These are phyloP conservation scores for Orchesella cincta DNA, from an alignment of 1,140 invertebrate species.

Conservation along the genomic window DNA sequence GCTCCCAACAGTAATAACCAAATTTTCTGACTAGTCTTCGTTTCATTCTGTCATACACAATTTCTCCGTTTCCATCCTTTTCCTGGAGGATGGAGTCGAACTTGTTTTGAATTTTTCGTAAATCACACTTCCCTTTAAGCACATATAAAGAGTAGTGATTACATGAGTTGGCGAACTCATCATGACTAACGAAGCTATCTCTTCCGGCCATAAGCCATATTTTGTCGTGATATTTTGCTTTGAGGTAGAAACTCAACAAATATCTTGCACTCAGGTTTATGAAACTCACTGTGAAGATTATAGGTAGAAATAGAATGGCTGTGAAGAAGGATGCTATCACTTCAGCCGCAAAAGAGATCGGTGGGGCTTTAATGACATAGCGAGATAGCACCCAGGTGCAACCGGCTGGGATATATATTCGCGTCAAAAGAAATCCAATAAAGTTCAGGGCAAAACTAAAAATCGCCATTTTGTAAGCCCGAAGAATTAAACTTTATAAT, in stretches of 20 bases:
- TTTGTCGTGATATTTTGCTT: slow-evolving; percentile 16
- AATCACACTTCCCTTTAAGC: slow-evolving; percentile 43
- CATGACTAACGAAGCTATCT: slow-evolving; percentile 35
- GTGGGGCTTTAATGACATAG: slow-evolving; percentile 40
- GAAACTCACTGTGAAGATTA: slow-evolving; percentile 21
- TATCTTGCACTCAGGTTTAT: slow-evolving; percentile 22
- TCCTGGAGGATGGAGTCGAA: slow-evolving; percentile 35
- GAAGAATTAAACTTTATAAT: background rate
- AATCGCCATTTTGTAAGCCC: slow-evolving; percentile 20
- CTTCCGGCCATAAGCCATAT: slow-evolving; percentile 39
- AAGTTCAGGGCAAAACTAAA: slow-evolving; percentile 6
- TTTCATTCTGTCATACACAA: slow-evolving; percentile 40
- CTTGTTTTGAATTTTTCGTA: slow-evolving; percentile 35
- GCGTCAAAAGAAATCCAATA: background rate
- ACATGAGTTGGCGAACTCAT: slow-evolving; percentile 31
- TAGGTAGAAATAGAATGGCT: slow-evolving; percentile 29
- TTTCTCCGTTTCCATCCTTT: slow-evolving; percentile 16
- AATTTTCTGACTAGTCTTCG: slow-evolving; percentile 31
- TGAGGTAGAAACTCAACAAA: slow-evolving; percentile 27
- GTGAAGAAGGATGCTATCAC: slow-evolving; percentile 35
- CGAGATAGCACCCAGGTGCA: slow-evolving; percentile 33
- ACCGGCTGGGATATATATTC: slow-evolving; percentile 34
- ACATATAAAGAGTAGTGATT: slow-evolving; percentile 43
- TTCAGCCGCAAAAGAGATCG: slow-evolving; percentile 35
- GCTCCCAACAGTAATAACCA: slow-evolving; percentile 45